Evolutionary conservation across 2,797 vertebrate genomes (phyloP), one percentile per base, ranked within the genome.

Genomic region (Psittacula echo): DNA sequence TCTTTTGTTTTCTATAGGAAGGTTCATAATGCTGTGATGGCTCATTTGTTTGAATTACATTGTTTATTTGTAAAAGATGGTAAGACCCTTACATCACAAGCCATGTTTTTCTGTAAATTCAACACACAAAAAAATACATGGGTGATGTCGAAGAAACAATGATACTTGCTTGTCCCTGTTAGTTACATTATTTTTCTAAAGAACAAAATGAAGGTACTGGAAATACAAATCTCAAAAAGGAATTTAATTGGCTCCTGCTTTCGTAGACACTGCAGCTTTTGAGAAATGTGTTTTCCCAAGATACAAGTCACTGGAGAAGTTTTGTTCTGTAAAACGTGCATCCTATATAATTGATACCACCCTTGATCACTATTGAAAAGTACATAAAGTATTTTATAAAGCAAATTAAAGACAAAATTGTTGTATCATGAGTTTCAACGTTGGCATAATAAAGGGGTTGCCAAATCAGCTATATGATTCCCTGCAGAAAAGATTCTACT

Each of bases 131-230:
- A 90, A 89, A 71, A 3, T 26, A 47, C 6, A 4, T 0, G 2
- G 23, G 6, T 68, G n/a, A 32, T 61, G 16, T 23, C 73, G 64
- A 87, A 81, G 30, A 74, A 74, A 92, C 70, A 74, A n/a, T 73
- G 70, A 11, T 48, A 68, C 20, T 51, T 77, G 8, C 23, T 91
- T 58, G 9, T 61, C 17, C 9, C 15, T 74, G 23, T 83, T 88
- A 93, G 71, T 88, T 62, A 41, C 15, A 84, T 77, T 56, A 76
- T 86, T 89, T 88, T 42, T 89, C 56, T 37, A 14, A 94, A 93
- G 77, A 74, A 87, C 5, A 81, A 71, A 75, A 60, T 23, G 3
- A 78, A 70, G 26, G 51, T 54, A 66, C 6, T 72, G 39, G 16
- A 83, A 93, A 75, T 54, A 42, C 2, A 90, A 89, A 78, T 76